These are phyloP conservation scores for Macrophya annulata DNA, from an alignment of 2,888 invertebrate genomes.

Conservation along the genomic window DNA sequence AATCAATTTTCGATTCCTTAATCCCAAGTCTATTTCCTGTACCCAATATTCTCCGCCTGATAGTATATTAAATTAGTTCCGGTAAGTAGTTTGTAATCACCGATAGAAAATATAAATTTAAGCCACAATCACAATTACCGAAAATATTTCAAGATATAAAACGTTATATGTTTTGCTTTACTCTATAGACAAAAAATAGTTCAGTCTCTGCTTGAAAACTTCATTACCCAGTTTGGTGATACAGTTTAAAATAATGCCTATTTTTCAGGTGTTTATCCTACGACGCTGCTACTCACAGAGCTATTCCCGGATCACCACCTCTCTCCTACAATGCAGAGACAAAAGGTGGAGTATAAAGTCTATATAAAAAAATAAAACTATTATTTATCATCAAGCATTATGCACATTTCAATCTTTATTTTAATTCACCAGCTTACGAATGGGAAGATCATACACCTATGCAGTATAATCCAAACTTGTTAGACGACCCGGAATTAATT, in stretches of 20 bases:
- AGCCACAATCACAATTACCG: background rate
- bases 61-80: conserved; percentile 11
- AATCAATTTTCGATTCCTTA: background rate
- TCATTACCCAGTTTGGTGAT: background rate
- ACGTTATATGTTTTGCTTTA: background rate
- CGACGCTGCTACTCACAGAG: conserved; percentile 85
- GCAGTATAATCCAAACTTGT: conserved; percentile 91
- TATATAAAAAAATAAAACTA: background rate
- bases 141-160: background rate
- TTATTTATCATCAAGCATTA: conserved; percentile 4
- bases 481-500: conserved; percentile 96
- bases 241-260: conserved; percentile 45
- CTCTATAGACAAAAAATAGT: background rate
- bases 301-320: conserved; percentile 79
- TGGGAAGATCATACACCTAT: conserved; percentile 78
- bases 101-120: background rate
- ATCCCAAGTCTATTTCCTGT: background rate
- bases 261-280: conserved; percentile 87
- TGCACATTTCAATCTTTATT: background rate
- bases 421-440: conserved; percentile 71
- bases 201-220: background rate
- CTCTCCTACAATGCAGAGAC: conserved; percentile 77
- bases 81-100: conserved; percentile 21
- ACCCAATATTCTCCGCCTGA: conserved; percentile 31
- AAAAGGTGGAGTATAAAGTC: conserved; percentile 75